These are phyloP conservation scores for Pogonomyrmex barbatus DNA, from an alignment of 1,140 invertebrate genomes.

Conservation along the genomic window DNA sequence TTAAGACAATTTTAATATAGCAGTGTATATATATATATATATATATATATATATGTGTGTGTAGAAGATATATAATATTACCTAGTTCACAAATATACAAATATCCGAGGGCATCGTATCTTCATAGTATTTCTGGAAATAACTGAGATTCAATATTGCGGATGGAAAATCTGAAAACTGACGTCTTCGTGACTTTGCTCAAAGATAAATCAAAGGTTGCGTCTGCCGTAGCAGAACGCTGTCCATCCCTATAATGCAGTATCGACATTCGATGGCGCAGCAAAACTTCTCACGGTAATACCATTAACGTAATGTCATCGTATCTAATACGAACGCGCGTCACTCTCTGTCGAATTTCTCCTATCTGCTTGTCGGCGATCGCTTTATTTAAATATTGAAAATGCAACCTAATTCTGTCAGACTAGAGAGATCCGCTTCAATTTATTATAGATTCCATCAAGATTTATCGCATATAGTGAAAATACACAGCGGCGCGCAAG, in stretches of 20 bases:
- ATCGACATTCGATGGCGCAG: constrained; percentile 57
- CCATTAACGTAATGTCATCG: constrained; percentile 54
- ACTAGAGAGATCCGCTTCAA: background rate
- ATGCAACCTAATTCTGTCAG: constrained; percentile 50
- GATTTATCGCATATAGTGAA: constrained; percentile 16
- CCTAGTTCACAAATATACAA: background rate
- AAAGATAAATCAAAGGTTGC: constrained; percentile 56
- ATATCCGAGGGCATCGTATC: background rate
- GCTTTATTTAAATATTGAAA: constrained; percentile 55
- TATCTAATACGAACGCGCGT: constrained; percentile 42
- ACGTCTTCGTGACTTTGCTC: constrained; percentile 45
- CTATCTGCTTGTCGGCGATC: constrained; percentile 49
- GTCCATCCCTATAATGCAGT: constrained; percentile 45
- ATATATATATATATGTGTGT: background rate
- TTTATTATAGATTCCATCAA: constrained; percentile 32
- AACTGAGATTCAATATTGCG: constrained; percentile 44
- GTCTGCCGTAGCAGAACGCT: constrained; percentile 28
- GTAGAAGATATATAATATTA: background rate
- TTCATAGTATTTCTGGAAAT: constrained; percentile 3
- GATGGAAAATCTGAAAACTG: constrained; percentile 49
- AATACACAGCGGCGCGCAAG: background rate
- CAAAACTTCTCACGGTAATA: constrained; percentile 56
- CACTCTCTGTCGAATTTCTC: constrained; percentile 42
- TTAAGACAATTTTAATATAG: background rate
- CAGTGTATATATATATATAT: background rate